These are phyloP conservation scores for Leptopilina clavipes DNA, from an alignment of 1,140 invertebrate species.

Conservation along the genomic window DNA sequence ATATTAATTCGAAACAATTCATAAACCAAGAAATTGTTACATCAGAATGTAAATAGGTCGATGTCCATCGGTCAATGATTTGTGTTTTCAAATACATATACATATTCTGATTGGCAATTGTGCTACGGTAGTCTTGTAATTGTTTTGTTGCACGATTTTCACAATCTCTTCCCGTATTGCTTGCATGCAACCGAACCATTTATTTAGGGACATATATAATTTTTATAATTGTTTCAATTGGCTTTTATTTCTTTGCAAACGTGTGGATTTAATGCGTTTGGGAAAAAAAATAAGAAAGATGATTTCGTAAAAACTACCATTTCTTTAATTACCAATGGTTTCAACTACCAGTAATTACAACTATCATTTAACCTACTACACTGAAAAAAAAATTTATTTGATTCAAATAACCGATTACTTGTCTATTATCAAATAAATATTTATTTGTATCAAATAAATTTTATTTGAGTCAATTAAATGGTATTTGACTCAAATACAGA, in stretches of 20 bases:
- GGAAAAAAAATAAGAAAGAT: no score
- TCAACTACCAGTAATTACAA: no score
- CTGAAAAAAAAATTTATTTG: no score
- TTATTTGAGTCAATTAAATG: no score
- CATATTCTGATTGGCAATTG: conserved; percentile 42
- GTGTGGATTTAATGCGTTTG: no score
- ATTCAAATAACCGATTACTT: no score
- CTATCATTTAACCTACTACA: no score
- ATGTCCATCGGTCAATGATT: conserved; percentile 41
- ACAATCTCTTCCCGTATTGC: conserved; percentile 33
- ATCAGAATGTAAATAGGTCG: conserved; percentile 11
- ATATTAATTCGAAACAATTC: background rate
- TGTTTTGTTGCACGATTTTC: conserved; percentile 40
- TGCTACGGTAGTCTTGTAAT: conserved; percentile 40
- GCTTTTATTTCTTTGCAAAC: background rate
- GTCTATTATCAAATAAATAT: no score
- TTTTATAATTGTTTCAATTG: background rate
- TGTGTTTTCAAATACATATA: conserved; percentile 4
- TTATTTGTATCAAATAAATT: no score
- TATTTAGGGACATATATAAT: background rate
- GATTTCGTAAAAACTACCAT: no score
- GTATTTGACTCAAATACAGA: no score
- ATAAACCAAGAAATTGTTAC: background rate
- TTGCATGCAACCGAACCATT: background rate
- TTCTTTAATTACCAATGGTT: no score